Percentiles rank a stretch among this genome's conserved stretches.
phyloP scores from a whole-genome alignment of 2,888 invertebrate species.

The Mythimna loreyi region DNA sequence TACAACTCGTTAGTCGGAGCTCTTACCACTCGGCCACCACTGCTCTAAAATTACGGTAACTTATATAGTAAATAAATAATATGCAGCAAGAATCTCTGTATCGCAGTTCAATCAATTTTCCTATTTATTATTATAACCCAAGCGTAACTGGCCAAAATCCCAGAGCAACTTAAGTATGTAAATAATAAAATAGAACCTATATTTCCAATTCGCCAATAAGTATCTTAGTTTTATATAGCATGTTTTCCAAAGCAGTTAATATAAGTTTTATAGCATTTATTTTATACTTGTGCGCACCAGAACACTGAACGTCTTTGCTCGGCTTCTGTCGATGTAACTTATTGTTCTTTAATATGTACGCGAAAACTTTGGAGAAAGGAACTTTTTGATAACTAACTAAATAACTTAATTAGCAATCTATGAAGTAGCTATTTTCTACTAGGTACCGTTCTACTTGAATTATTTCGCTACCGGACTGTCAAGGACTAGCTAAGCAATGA shows the following conservation, averaged over 20 bases:
- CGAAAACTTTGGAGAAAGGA: constrained; percentile 38
- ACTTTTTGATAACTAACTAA: constrained; percentile 2
- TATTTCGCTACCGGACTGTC: too few relatives aligned
- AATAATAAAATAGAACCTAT: constrained; percentile 52
- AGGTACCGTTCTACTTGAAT: too few relatives aligned
- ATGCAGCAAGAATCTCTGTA: constrained; percentile 20
- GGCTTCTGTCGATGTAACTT: constrained; percentile 68
- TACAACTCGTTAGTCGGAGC: too few relatives aligned
- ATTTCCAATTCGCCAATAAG: constrained; percentile 45
- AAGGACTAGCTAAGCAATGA: too few relatives aligned
- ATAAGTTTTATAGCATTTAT: constrained; percentile 67
- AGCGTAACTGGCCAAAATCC: constrained; percentile 9
- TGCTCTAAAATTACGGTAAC: too few relatives aligned
- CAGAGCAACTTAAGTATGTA: constrained; percentile 39
- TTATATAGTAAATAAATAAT: background rate
- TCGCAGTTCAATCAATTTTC: constrained; percentile 12
- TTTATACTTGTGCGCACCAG: constrained; percentile 65
- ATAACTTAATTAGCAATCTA: constrained; percentile 19
- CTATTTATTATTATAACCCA: constrained; percentile 7
- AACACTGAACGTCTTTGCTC: constrained; percentile 67
- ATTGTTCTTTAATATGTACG: constrained; percentile 62
- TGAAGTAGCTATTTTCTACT: background rate
- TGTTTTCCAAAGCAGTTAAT: constrained; percentile 57
- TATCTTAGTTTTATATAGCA: constrained; percentile 52
- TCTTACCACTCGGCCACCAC: too few relatives aligned